phyloP scores from a whole-genome alignment of 2,113 vertebrate species.

The Campylomormyrus numenius region DNA sequence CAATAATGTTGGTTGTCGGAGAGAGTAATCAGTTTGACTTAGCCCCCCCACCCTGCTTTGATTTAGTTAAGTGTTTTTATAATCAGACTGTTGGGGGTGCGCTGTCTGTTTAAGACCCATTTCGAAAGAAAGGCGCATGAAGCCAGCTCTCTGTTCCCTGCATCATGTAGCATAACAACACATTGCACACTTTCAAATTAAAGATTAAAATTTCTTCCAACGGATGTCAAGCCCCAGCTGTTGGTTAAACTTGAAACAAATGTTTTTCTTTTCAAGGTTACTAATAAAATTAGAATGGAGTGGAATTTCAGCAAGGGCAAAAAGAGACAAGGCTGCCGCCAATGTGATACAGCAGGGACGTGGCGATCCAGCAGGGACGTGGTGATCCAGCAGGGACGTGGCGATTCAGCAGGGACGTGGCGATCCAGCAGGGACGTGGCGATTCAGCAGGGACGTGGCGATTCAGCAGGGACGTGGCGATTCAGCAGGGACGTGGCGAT shows the following conservation, averaged over 20 bases:
- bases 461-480: too few species aligned
- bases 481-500: too few species aligned
- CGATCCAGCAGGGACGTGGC: background rate
- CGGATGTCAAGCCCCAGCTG: background rate
- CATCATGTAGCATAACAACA: background rate
- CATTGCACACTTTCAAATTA: background rate
- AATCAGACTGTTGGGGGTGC: background rate
- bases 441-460: too few species aligned
- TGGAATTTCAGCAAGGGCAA: background rate
- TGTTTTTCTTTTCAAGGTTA: background rate
- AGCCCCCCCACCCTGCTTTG: background rate
- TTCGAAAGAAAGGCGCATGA: background rate
- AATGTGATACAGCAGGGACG: background rate
- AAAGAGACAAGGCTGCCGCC: background rate
- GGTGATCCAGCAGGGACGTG: too few species aligned
- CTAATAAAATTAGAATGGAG: background rate
- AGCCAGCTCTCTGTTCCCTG: background rate
- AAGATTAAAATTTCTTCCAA: background rate
- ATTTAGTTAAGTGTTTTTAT: background rate
- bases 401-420: too few species aligned
- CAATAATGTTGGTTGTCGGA: constrained; percentile 14
- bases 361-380: too few species aligned
- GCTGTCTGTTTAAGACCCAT: background rate
- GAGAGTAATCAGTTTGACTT: constrained; percentile 19
- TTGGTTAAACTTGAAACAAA: background rate